phyloP scores from a whole-genome alignment of 2,113 vertebrate genomes.

The Halcyon malimbica region DNA sequence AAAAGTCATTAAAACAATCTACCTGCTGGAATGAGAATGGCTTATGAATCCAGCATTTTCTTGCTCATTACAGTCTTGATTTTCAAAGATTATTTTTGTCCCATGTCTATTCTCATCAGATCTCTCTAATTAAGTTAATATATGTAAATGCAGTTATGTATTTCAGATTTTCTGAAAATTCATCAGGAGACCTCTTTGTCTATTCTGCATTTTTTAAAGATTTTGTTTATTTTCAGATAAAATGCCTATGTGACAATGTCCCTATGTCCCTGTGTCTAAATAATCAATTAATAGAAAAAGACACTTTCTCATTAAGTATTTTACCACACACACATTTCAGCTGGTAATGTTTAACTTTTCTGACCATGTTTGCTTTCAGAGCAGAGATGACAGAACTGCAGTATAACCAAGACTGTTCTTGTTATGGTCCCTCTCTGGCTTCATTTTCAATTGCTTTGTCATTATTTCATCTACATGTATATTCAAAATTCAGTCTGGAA shows the following conservation, averaged over 20 bases:
- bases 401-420: background rate
- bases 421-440: background rate
- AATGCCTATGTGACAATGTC: background rate
- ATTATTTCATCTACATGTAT: background rate
- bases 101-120: background rate
- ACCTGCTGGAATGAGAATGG: background rate
- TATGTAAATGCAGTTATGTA: background rate
- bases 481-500: background rate
- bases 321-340: background rate
- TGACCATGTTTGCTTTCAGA: background rate
- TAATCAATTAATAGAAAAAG: background rate
- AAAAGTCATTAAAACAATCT: conserved; percentile 28
- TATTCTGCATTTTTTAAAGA: background rate
- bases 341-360: background rate
- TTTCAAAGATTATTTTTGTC: background rate
- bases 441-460: background rate
- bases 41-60: background rate
- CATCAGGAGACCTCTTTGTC: background rate
- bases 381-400: background rate
- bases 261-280: background rate
- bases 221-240: background rate
- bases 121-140: background rate
- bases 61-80: background rate
- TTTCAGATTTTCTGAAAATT: background rate
- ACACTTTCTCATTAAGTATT: background rate